These are phyloP conservation scores for Drosophila antonietae DNA, from an alignment of 2,888 invertebrate genomes.

Conservation along the genomic window DNA sequence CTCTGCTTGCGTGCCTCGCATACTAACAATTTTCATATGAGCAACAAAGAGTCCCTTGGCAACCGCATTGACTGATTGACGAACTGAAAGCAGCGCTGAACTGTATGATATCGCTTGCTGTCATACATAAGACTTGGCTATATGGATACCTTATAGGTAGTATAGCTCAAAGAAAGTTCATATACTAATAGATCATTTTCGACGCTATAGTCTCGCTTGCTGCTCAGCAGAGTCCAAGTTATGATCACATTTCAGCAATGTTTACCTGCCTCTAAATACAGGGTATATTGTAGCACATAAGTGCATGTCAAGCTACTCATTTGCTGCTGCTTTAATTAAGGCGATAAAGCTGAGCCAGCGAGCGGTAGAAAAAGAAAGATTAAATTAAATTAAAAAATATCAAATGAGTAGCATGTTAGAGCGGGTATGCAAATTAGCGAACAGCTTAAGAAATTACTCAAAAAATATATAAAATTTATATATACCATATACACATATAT, in stretches of 20 bases:
- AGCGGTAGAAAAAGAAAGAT: conserved; percentile 7
- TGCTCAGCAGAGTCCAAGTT: too few species aligned
- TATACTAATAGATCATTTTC: too few species aligned
- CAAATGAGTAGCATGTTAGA: not conserved
- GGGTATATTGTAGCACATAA: not conserved
- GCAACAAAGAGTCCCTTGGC: conserved; percentile 65
- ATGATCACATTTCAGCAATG: not conserved
- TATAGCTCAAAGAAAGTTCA: too few species aligned
- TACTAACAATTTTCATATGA: conserved; percentile 75
- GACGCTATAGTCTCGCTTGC: too few species aligned
- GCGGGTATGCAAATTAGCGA: conserved; percentile 20
- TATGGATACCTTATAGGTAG: too few species aligned
- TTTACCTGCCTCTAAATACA: not conserved
- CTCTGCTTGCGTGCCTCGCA: conserved; percentile 45
- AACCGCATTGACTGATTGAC: conserved; percentile 70
- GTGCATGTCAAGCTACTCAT: not conserved
- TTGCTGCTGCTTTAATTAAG: not conserved
- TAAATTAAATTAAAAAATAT: conserved; percentile 3
- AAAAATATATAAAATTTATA: not conserved
- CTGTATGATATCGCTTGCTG: conserved; percentile 7
- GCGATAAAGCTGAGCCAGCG: conserved; percentile 4
- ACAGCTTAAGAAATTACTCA: conserved; percentile 10
- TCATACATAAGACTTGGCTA: not conserved
- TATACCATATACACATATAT: not conserved
- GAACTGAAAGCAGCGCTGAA: not conserved